Base-by-base conservation (phyloP, 2,113 vertebrate species). In the Tringa solitaria region DNA sequence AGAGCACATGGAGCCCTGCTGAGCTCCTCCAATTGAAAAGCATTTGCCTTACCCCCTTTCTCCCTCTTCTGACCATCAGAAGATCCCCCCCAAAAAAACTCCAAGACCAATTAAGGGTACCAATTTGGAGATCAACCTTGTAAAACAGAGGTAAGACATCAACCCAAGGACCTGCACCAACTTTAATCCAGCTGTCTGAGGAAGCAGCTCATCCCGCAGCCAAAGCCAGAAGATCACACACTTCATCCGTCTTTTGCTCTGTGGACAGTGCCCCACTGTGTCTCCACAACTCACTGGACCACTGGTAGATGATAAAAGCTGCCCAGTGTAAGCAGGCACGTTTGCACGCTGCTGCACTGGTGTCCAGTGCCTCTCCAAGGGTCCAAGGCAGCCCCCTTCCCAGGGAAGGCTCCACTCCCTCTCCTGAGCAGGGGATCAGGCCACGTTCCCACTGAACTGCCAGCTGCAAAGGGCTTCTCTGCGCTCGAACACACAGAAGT, bases 231-330 rank as follows among this genome's bases (percentile, higher is more conserved):
- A 77, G 33, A 51, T 39, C 18, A 35, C 23, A 61, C 4, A 0
- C 27, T 46, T 48, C 18, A 33, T 26, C 27, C 57, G 64, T 16
- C 12, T 45, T 45, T 26, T 76, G 80, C 24, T 79, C 46, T 70
- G 21, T 17, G 24, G 43, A 30, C 14, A 26, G 35, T 35, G 45
- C 68, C 33, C 30, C 0, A 0, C 35, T 20, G 17, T 10, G 22
- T 53, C 77, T 60, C 61, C 76, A 32, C 48, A 73, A 12, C 24
- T 53, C n/a, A 19, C 67, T 23, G 43, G 43, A 46, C 33, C 14
- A 8, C 45, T 39, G 21, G 18, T 33, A 4, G 14, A 48, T 61
- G 43, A 83, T 11, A 32, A 48, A 69, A 86, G 37, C 53, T 53
- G 51, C 22, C 17, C 84, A 13, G 56, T 7, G 22, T 17, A 41